phyloP scores from a whole-genome alignment of 2,113 vertebrate species.

The Pelmatolapia mariae region DNA sequence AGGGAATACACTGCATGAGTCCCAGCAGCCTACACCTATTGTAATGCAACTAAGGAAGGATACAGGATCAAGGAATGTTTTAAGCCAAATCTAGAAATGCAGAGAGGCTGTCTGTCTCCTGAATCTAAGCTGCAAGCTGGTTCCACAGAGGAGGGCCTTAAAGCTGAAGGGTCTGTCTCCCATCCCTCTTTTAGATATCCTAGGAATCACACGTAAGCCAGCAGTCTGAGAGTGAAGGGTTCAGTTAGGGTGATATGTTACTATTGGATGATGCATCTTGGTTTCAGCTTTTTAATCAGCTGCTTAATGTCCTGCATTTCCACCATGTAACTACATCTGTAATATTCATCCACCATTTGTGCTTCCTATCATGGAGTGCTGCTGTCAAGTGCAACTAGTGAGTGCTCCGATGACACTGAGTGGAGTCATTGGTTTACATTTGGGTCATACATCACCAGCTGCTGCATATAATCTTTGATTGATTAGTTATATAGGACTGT shows the following conservation, averaged over 20 bases:
- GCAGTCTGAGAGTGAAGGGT: background rate
- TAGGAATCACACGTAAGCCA: background rate
- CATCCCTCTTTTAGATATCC: background rate
- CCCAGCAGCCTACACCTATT: background rate
- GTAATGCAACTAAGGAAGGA: background rate
- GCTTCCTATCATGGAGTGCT: background rate
- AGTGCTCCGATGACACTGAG: background rate
- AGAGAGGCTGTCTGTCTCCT: background rate
- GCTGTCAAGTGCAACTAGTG: background rate
- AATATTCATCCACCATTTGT: background rate
- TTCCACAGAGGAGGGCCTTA: background rate
- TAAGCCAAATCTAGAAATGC: background rate
- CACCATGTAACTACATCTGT: background rate
- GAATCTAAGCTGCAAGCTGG: background rate
- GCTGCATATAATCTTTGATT: accelerated
- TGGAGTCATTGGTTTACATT: background rate
- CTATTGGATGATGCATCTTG: background rate
- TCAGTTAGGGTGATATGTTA: background rate
- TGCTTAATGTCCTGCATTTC: background rate
- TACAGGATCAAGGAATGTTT: background rate
- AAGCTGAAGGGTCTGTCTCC: background rate
- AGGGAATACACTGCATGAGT: background rate
- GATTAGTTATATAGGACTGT: background rate
- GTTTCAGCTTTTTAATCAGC: background rate
- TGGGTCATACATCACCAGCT: background rate